Evolutionary conservation across 2,888 invertebrate genomes (phyloP).

Genomic region (Perizoma flavofasciatum): DNA sequence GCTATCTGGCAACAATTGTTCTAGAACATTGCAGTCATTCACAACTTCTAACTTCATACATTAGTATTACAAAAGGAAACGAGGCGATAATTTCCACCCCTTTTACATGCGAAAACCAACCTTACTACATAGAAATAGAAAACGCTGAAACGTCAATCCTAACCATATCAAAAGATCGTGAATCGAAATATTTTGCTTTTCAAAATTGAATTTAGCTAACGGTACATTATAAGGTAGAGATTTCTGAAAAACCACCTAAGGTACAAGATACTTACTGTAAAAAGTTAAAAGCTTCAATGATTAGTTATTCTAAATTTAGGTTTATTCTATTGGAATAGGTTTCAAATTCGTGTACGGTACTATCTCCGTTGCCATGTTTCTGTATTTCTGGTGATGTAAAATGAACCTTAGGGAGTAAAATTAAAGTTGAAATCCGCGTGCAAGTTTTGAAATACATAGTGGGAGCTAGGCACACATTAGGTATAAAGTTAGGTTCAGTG

Average conservation of each 20-base stretch:
- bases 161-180: neutral
- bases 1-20: slow-evolving; percentile 8
- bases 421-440: slow-evolving; percentile 17
- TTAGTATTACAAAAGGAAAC: slow-evolving; percentile 24
- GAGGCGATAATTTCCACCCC: neutral
- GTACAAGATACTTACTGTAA: neutral
- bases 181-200: neutral
- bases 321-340: neutral
- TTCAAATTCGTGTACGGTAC: neutral
- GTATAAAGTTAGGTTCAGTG: slow-evolving; percentile 48
- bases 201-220: neutral
- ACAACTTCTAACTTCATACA: slow-evolving; percentile 25
- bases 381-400: neutral
- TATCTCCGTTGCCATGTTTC: neutral
- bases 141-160: neutral
- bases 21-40: slow-evolving; percentile 7
- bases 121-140: slow-evolving; percentile 1
- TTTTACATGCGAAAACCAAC: slow-evolving; percentile 10
- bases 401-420: neutral
- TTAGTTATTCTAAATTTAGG: neutral
- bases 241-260: neutral
- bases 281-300: neutral
- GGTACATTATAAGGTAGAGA: neutral
- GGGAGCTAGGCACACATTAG: slow-evolving; percentile 26
- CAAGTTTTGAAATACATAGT: slow-evolving; percentile 6